Percentiles rank a stretch among this genome's conserved stretches.
phyloP scores from a whole-genome alignment of 2,797 vertebrate genomes.

The Lerista edwardsae region DNA sequence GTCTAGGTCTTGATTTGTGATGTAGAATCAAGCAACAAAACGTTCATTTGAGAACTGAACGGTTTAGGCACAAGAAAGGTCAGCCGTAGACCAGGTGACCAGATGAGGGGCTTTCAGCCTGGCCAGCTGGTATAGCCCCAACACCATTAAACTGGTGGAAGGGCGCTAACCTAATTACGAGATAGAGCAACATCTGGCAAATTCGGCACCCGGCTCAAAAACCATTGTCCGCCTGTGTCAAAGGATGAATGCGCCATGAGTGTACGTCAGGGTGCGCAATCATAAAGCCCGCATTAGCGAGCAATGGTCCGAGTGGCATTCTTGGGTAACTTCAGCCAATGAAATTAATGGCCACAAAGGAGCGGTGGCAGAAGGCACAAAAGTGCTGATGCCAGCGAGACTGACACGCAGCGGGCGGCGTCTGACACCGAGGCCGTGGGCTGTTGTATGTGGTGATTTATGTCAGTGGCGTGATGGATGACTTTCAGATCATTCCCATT shows the following conservation, averaged over 20 bases:
- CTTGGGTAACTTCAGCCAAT: conserved; percentile 54
- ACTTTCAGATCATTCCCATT: conserved; percentile 89
- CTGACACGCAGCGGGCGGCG: conserved; percentile 78
- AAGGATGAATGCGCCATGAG: conserved; percentile 80
- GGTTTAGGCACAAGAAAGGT: conserved; percentile 44
- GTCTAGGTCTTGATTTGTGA: conserved; percentile 42
- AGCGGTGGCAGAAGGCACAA: conserved; percentile 79
- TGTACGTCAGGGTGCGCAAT: conserved; percentile 84
- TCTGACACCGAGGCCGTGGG: conserved; percentile 82
- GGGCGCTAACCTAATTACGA: conserved; percentile 76
- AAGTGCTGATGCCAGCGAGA: conserved; percentile 82
- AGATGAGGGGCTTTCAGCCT: conserved; percentile 19
- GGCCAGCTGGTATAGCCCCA: conserved; percentile 74
- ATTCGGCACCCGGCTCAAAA: conserved; percentile 70
- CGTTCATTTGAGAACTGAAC: conserved; percentile 50
- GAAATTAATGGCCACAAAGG: conserved; percentile 77
- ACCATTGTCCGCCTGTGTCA: conserved; percentile 76
- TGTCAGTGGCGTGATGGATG: conserved; percentile 97
- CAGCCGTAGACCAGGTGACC: conserved; percentile 56
- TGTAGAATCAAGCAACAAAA: conserved; percentile 63
- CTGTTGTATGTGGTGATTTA: conserved; percentile 90
- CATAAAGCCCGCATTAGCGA: conserved; percentile 85
- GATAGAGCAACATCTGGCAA: conserved; percentile 89
- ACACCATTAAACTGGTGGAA: conserved; percentile 76
- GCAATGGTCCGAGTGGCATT: conserved; percentile 59